Base-by-base conservation (phyloP, 2,888 invertebrate species). In the Mayetiola destructor region DNA sequence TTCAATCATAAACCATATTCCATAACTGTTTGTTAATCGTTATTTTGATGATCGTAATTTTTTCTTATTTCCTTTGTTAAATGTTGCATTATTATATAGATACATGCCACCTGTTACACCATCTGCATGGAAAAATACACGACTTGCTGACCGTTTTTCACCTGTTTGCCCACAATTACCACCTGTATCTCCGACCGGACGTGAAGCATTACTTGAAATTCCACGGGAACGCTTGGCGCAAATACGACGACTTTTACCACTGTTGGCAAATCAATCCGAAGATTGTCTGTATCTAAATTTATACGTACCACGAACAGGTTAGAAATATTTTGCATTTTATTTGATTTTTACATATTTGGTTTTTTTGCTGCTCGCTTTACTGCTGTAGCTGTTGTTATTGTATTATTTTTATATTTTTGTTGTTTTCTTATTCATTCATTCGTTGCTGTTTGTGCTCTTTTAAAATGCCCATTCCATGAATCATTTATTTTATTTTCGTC, bases 201-300 rank as follows among this genome's bases (percentile, higher is more conserved):
- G 71, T 16, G 73, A 73, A 62, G 73, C 72, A 4, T 73, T 89
- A 58, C 71, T 85, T 60, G 75, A 82, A 66, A 84, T 89, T 71
- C 93, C 95, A 36, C 79, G 86, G 59, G 88, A 86, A 55, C 80
- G 92, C 57, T 82, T 91, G 62, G 82, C 85, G 21, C 87, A 92
- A 71, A 79, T 95, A 60, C 85, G 89, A 67, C 82, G 88, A 61
- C 76, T 96, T 64, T 74, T 87, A 64, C 89, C 91, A 18, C 76
- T 88, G 63, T 79, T 96, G 59, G 81, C 82, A 66, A 90, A 94
- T 71, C 94, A 96, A 76, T 91, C 89, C 72, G 97, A 97, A 77
- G 96, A 97, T 78, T 97, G 97, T 72, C 84, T 97, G 65, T 94
- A 92, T 73, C 83, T 97, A 70, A 97, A 97, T 76, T 81, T 97